These are phyloP conservation scores for Geophilus truncorum DNA, from an alignment of 2,888 invertebrate species.

Conservation along the genomic window DNA sequence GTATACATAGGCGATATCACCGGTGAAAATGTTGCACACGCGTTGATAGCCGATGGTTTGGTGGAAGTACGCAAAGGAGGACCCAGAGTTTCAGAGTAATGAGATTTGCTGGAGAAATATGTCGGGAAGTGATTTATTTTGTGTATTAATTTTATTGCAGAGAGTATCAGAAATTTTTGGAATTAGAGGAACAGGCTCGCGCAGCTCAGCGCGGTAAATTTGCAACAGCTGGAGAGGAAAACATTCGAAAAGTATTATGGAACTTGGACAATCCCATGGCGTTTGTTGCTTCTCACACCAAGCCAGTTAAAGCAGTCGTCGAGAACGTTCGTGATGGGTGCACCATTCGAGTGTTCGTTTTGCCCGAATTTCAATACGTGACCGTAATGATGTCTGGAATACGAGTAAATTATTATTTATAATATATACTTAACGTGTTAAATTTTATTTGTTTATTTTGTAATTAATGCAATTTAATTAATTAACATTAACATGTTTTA, in stretches of 20 bases:
- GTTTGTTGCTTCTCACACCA: constrained; percentile 78
- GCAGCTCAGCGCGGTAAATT: constrained; percentile 68
- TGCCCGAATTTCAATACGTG: constrained; percentile 85
- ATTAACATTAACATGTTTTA: constrained; percentile 21
- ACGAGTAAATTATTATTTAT: constrained; percentile 54
- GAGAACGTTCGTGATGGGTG: constrained; percentile 98
- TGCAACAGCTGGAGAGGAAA: constrained; percentile 54
- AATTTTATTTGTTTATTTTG: not conserved
- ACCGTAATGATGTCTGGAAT: constrained; percentile 96
- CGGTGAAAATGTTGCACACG: constrained; percentile 85
- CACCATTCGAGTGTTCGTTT: constrained; percentile 82
- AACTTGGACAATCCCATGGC: constrained; percentile 74
- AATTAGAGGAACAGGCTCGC: constrained; percentile 86
- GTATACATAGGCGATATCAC: constrained; percentile 72
- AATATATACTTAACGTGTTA: too few species aligned
- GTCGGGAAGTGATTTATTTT: not conserved
- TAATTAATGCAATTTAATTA: not conserved
- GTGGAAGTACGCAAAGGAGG: constrained; percentile 60
- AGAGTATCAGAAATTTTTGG: constrained; percentile 58
- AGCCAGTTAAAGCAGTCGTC: constrained; percentile 83
- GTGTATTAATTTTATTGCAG: constrained; percentile 42
- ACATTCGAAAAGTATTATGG: constrained; percentile 84
- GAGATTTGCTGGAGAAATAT: not conserved
- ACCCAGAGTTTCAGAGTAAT: not conserved
- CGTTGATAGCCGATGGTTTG: constrained; percentile 81